phyloP scores from a whole-genome alignment of 1,140 invertebrate species.

The Melitaea cinxia region DNA sequence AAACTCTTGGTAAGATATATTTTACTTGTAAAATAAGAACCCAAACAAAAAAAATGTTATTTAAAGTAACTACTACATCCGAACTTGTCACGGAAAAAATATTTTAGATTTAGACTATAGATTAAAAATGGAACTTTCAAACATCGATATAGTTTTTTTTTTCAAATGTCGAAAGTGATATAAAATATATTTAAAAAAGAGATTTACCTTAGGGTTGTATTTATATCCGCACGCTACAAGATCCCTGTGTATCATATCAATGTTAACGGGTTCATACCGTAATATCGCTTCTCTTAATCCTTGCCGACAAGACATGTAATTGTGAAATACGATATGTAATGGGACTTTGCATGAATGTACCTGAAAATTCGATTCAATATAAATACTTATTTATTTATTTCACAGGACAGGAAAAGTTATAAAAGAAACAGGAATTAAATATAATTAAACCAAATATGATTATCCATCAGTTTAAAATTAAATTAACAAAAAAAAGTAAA shows the following conservation, averaged over 20 bases:
- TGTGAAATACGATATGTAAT: conserved; percentile 82
- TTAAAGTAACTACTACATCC: neutral
- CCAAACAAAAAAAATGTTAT: neutral
- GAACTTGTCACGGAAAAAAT: neutral
- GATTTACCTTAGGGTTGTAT: conserved; percentile 82
- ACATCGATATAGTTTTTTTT: too few species aligned
- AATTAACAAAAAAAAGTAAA: too few species aligned
- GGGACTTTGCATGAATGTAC: conserved; percentile 77
- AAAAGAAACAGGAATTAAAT: too few species aligned
- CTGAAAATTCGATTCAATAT: too few species aligned
- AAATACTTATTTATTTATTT: too few species aligned
- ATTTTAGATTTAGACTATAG: too few species aligned
- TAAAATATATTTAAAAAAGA: conserved; percentile 10
- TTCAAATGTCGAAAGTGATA: neutral
- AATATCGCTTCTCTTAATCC: conserved; percentile 78
- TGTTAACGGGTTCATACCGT: conserved; percentile 82
- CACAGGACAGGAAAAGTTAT: too few species aligned
- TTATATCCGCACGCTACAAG: conserved; percentile 77
- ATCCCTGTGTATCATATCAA: conserved; percentile 80
- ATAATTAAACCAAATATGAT: too few species aligned
- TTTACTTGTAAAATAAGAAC: neutral
- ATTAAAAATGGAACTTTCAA: too few species aligned
- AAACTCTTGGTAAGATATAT: too few species aligned
- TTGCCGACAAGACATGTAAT: conserved; percentile 78
- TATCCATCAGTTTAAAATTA: too few species aligned